Base-by-base conservation (phyloP, 1,140 invertebrate genomes). In the Achatina immaculata region DNA sequence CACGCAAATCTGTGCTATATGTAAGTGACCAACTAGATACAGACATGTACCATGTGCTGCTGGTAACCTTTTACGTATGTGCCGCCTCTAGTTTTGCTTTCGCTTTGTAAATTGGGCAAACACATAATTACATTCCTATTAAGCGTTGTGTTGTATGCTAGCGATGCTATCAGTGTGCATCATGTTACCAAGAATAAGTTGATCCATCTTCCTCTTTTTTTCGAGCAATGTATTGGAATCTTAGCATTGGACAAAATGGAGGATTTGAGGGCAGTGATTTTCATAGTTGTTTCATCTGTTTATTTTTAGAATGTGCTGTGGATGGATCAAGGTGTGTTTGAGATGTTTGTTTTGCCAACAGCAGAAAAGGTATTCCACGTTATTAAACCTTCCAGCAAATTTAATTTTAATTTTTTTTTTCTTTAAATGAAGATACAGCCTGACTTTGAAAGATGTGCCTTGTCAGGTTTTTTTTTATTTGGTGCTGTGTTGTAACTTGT, bases 71-170 rank as follows among this genome's bases (percentile, higher is more conserved):
- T 31, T 2, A 62, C 58, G 31, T 62, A 34, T 28, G 9, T 62
- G 58, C 28, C 31, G 58, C 58, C 58, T 62, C 58, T 62, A 21
- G n/a, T 62, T n/a, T 16, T 19, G 16, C 16, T 31, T 62, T 28
- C 3, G 58, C 28, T 62, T 62, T 62, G 19, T 62, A 34, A 62
- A 62, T 62, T 4, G 6, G 31, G 58, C 58, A 62, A 31, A 31
- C 31, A 62, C 58, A 62, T 28, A 62, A 11, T 62, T 62, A 62
- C 58, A 62, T 62, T 62, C 58, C 58, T 62, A 28, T 62, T 62
- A 31, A 28, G 31, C 31, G 58, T 62, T 62, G 58, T 62, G 58
- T 28, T 55, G 21, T 55, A 21, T 55, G 51, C 24, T 28, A 31
- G 58, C 11, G 2, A 31, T n/a, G 58, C 31, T 62, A 31, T 4